Percentiles rank a stretch among this genome's conserved stretches.
Evolutionary conservation across 1,140 invertebrate genomes (phyloP).

Genomic region (Drosophila santomea): DNA sequence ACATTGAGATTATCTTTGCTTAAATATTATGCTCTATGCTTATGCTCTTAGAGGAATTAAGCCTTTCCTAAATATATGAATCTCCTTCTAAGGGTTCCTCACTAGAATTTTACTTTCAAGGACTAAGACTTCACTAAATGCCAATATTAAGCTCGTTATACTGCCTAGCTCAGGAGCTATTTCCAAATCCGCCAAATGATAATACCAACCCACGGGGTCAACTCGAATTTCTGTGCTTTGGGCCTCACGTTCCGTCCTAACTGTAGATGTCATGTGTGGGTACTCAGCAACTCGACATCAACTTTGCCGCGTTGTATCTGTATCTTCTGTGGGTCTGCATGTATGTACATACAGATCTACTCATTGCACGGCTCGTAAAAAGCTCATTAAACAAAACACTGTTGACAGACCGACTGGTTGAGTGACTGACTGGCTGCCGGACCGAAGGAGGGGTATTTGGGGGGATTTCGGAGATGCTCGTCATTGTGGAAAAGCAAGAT

Average conservation of each 20-base stretch:
- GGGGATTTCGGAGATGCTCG: slow-evolving; percentile 29
- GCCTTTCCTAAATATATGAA: no score
- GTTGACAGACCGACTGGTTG: slow-evolving; percentile 46
- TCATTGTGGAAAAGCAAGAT: slow-evolving; percentile 42
- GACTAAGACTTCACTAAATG: no score
- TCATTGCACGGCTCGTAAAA: slow-evolving; percentile 66
- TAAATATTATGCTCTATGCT: no score
- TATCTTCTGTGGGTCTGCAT: slow-evolving; percentile 29
- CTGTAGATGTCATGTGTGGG: slow-evolving; percentile 40
- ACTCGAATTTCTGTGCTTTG: not conserved
- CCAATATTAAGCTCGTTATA: no score
- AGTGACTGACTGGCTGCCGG: slow-evolving; percentile 27
- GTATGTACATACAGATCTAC: slow-evolving; percentile 20
- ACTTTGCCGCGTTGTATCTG: slow-evolving; percentile 11
- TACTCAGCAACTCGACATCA: slow-evolving; percentile 10
- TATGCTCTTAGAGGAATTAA: no score
- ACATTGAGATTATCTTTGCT: no score
- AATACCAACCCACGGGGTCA: slow-evolving; percentile 1
- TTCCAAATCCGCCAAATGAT: no score
- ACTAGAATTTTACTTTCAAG: no score
- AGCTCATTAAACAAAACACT: slow-evolving; percentile 74
- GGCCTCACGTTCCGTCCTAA: slow-evolving; percentile 14
- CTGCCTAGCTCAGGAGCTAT: no score
- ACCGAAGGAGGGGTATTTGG: slow-evolving; percentile 9
- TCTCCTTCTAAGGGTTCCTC: no score